Evolutionary conservation across 2,888 invertebrate genomes (phyloP).

Genomic region (Oithona nana): DNA sequence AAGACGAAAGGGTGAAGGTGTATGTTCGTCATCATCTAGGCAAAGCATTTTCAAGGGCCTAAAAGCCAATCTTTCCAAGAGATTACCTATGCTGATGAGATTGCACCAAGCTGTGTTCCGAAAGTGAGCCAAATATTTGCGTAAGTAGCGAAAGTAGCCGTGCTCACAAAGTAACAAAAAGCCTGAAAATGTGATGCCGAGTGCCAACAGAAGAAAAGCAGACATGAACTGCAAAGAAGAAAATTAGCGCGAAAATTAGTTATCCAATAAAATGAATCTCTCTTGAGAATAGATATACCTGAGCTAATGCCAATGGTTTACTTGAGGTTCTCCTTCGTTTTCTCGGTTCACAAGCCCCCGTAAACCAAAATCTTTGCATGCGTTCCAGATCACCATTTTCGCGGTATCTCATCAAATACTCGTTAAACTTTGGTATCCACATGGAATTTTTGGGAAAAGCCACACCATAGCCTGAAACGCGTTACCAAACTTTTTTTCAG

Average conservation of each 20-base stretch:
- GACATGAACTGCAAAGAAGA: conserved; percentile 79
- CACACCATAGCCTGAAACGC: conserved; percentile 50
- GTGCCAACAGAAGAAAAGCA: conserved; percentile 84
- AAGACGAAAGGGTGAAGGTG: too few species aligned
- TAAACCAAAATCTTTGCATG: conserved; percentile 80
- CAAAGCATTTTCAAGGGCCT: too few species aligned
- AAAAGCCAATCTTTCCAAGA: too few species aligned
- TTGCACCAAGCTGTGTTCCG: neutral
- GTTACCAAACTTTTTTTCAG: too few species aligned
- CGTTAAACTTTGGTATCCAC: conserved; percentile 79
- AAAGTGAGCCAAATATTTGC: conserved; percentile 27
- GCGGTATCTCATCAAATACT: conserved; percentile 61
- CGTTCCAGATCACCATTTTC: conserved; percentile 84
- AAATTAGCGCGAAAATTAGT: too few species aligned
- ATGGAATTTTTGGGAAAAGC: conserved; percentile 93
- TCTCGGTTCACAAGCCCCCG: conserved; percentile 79
- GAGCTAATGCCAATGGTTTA: conserved; percentile 72
- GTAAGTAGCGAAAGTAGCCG: conserved; percentile 47
- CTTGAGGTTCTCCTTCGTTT: conserved; percentile 77
- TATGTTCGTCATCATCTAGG: too few species aligned
- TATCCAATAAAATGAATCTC: too few species aligned
- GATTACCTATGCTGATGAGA: neutral
- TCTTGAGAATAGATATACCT: too few species aligned
- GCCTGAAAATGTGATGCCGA: conserved; percentile 75
- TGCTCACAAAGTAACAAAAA: conserved; percentile 72